Evolutionary conservation across 2,113 vertebrate genomes (phyloP), one percentile per base, ranked within the genome.

Genomic region (Crocuta crocuta): DNA sequence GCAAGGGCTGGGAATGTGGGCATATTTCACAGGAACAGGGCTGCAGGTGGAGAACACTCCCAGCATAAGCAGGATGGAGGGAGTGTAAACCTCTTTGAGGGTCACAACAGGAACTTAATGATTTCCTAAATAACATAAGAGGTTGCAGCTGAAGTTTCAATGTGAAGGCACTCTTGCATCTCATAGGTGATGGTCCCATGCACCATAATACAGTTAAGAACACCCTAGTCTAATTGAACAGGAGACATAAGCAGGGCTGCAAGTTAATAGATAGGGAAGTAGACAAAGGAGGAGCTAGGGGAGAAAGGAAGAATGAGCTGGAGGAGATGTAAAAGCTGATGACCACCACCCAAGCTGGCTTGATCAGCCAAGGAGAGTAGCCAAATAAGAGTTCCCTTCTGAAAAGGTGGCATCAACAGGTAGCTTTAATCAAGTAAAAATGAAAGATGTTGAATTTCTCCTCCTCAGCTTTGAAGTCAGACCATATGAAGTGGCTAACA

Each of bases 101-200:
- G 66, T 91, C 73, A 91, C 85, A 87, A n/a, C 16, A 33, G 65
- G 71, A 85, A 91, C 78, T 86, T 89, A 97, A 91, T 48, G 78
- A 89, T 31, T 71, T 91, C 12, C 80, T 89, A 84, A 93, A 61
- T 12, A 45, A 73, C 23, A 53, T 8, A 76, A 89, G 89, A 97
- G 53, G 35, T 11, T 58, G 23, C 2, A 78, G n/a, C 55, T 58
- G 28, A 79, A 91, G 91, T 73, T 68, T 88, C 33, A 88, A 83
- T 19, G 24, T 31, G 31, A 5, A 61, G 43, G 43, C 16, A 31
- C 23, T 80, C 31, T 43, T 65, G 35, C 6, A 24, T 70, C 70
- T 95, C 76, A 28, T 13, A 76, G 63, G 33, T 2, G 17, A 68
- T 48, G 15, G 83, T 15, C 4, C 65, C 19, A 4, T 5, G 19